Evolutionary conservation across 2,888 invertebrate species (phyloP), one percentile per base, ranked within the genome.

Genomic region (Hirtodrosophila confusa): DNA sequence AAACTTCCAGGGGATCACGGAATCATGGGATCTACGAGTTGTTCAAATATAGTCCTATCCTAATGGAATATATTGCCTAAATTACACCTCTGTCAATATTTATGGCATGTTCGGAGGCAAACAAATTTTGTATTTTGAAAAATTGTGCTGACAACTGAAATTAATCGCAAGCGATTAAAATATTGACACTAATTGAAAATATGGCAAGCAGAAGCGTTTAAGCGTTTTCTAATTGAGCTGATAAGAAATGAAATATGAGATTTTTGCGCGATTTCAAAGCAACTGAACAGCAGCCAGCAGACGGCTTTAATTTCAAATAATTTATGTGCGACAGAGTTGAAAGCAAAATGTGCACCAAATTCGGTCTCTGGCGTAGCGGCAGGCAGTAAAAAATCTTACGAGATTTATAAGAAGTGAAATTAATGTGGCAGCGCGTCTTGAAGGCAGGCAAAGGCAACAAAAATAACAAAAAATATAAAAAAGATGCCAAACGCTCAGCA

Each of bases 351-450:
- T 57, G 51, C 45, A 36, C 37, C 39, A 55, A 60, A 58, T 62
- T 65, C 35, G 51, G 31, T 45, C 44, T 12, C 8, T 36, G 47
- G 60, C 24, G 39, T 8, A 35, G 39, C 29, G 36, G 50, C 47
- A 49, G 57, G 69, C 72, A 57, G 54, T 62, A 69, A 66, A 75
- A 57, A 70, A 75, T 72, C 71, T 63, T 72, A 57, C 57, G 57
- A 88, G 88, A 85, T 89, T 89, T 85, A 88, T 85, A 89, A 86
- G 85, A 86, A 89, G 89, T 88, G 71, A 89, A 88, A 84, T 87
- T 88, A 84, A 84, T 88, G 84, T 88, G 86, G 86, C 86, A 82
- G 73, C 67, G 65, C 65, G 82, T 61, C 70, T 71, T 55, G 44
- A 54, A 31, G 8, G 27, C 27, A 62, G 62, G 67, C 50, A 49